phyloP scores from a whole-genome alignment of 2,797 vertebrate genomes.

The Anguilla megastoma region DNA sequence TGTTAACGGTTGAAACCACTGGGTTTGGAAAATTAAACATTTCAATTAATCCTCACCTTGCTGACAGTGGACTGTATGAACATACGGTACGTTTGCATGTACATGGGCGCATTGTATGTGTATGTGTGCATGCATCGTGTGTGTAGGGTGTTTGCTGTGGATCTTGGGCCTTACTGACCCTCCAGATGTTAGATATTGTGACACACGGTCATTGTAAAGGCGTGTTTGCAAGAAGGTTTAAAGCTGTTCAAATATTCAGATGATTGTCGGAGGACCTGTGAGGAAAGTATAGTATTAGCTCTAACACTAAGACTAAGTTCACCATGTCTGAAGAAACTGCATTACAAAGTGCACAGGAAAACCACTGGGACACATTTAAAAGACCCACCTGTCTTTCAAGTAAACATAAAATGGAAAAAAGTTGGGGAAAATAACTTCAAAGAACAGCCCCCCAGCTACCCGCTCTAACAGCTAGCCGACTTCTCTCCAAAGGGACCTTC shows the following conservation, averaged over 20 bases:
- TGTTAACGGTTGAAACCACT: too few species aligned
- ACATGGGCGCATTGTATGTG: not conserved
- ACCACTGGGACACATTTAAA: not conserved
- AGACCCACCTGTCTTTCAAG: conserved; percentile 2
- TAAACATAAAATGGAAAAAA: not conserved
- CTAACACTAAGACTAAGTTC: not conserved
- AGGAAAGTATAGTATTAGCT: not conserved
- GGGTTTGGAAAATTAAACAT: too few species aligned
- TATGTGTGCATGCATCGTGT: not conserved
- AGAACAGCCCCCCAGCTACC: not conserved
- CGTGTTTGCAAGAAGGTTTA: not conserved
- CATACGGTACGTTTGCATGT: not conserved
- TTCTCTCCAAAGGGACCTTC: not conserved
- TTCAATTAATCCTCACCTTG: too few species aligned
- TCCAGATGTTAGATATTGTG: not conserved
- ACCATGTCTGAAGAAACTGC: not conserved
- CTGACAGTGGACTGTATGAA: not conserved
- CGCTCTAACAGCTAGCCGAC: not conserved
- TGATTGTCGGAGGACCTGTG: not conserved
- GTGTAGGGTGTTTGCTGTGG: not conserved
- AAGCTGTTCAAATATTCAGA: not conserved
- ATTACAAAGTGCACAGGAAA: not conserved
- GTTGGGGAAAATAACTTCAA: not conserved
- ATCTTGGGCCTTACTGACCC: not conserved
- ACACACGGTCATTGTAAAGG: not conserved